Base-by-base conservation (phyloP, 2,888 invertebrate genomes). In the Dysmachus trigonus region DNA sequence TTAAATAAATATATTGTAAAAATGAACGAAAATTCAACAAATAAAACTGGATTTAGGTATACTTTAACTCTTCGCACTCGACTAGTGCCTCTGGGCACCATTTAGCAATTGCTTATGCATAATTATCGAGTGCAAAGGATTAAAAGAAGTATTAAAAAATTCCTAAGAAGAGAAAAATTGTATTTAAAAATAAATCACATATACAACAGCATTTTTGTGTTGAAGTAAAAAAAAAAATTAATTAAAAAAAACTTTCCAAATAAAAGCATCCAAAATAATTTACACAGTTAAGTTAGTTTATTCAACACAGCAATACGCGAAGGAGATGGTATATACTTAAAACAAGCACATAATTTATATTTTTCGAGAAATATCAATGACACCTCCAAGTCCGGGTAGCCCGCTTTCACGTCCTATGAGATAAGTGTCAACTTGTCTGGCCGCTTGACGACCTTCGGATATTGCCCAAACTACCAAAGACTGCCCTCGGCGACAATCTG, bases 381-480 rank as follows among this genome's bases (percentile, higher is more conserved):
- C 96, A 18, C 99, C 99, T 38, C 99, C 99, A 1, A 97, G 96
- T 27, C 98, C 98, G 4, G 99, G 98, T 85, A 99, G 94, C 6
- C 95, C 94, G 5, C 98, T 97, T 41, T 93, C 93, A 83, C 90
- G 89, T n/a, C 94, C 95, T 90, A 95, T 95, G 18, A 99, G 94
- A 92, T 95, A 96, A 85, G 95, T 93, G 91, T 99, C 99, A 1
- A 99, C 96, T 89, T 98, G 97, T 72, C 98, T 94, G 15, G 99
- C 99, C 8, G 98, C 99, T 92, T 98, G 99, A n/a, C 99, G 94
- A 1, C 99, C 99, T 92, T 99, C 99, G 0, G 97, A 94, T 88
- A 99, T 99, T 27, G 99, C 99, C 98, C 99, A 99, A 8, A 99
- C 99, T 4, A 99, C 98, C 86, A 99, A 93, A 0, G 99, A 99